These are phyloP conservation scores for Balanococcus diminutus DNA, from an alignment of 2,888 invertebrate genomes.

Conservation along the genomic window DNA sequence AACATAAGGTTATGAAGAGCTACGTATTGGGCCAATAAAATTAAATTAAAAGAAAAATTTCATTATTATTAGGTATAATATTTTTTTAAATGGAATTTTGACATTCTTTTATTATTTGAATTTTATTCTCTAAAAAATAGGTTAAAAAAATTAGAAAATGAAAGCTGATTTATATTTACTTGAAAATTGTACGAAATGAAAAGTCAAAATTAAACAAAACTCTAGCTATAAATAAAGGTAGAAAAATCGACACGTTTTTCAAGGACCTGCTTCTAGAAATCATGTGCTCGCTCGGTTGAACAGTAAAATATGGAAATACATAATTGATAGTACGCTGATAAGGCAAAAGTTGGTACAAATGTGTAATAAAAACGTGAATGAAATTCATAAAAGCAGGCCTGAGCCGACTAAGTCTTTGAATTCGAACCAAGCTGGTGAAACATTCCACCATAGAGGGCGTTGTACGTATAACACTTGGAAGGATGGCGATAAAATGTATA, in stretches of 20 bases:
- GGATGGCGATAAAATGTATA: background rate
- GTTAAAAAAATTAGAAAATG: no score
- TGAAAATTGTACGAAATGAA: no score
- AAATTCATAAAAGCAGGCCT: background rate
- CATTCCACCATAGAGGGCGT: background rate
- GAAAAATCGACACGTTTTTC: conserved; percentile 1
- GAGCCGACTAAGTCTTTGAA: background rate
- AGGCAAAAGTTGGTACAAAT: background rate
- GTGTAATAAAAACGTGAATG: background rate
- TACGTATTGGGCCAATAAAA: background rate
- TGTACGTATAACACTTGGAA: background rate
- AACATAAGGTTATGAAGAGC: background rate
- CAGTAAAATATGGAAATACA: background rate
- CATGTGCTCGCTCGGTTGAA: background rate
- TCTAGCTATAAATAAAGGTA: background rate
- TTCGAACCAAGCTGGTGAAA: background rate
- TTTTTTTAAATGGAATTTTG: no score
- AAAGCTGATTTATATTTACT: no score
- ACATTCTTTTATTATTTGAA: no score
- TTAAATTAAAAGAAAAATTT: background rate
- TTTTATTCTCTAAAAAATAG: no score
- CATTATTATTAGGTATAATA: no score
- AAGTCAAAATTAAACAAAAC: background rate
- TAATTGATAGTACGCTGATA: background rate
- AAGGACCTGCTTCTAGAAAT: background rate